These are phyloP conservation scores for Drosophila acutilabella DNA, from an alignment of 2,888 invertebrate genomes.

Conservation along the genomic window DNA sequence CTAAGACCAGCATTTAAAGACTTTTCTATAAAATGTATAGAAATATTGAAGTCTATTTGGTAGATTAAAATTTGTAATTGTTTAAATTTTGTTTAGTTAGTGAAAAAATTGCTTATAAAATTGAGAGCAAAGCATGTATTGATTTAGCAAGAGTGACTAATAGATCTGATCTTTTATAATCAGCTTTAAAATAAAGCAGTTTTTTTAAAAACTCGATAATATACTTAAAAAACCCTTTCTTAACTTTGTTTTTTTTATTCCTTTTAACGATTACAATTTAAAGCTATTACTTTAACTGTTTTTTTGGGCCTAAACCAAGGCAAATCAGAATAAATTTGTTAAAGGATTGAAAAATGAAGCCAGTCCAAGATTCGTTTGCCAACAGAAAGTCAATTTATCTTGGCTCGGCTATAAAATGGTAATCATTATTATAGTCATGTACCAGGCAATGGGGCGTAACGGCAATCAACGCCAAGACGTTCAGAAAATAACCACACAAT, in stretches of 20 bases:
- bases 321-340: slow-evolving; percentile 4
- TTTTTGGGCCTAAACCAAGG: slow-evolving; percentile 1
- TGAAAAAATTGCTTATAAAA: too few species aligned
- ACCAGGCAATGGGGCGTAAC: slow-evolving; percentile 80
- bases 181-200: too few species aligned
- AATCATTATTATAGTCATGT: slow-evolving; percentile 79
- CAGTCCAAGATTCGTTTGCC: slow-evolving; percentile 13
- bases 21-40: background rate
- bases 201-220: too few species aligned
- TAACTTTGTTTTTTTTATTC: too few species aligned
- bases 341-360: slow-evolving; percentile 43
- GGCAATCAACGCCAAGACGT: slow-evolving; percentile 75
- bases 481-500: slow-evolving; percentile 75
- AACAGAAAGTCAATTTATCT: slow-evolving; percentile 63
- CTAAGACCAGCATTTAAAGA: background rate
- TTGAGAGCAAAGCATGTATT: too few species aligned
- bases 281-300: background rate
- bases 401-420: slow-evolving; percentile 65
- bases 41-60: too few species aligned
- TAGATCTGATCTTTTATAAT: too few species aligned
- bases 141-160: too few species aligned
- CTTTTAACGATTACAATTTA: background rate
- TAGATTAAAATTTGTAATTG: too few species aligned
- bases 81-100: too few species aligned
- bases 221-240: too few species aligned